These are phyloP conservation scores for Ariopsis seemanni DNA, from an alignment of 2,113 vertebrate genomes.

Conservation along the genomic window DNA sequence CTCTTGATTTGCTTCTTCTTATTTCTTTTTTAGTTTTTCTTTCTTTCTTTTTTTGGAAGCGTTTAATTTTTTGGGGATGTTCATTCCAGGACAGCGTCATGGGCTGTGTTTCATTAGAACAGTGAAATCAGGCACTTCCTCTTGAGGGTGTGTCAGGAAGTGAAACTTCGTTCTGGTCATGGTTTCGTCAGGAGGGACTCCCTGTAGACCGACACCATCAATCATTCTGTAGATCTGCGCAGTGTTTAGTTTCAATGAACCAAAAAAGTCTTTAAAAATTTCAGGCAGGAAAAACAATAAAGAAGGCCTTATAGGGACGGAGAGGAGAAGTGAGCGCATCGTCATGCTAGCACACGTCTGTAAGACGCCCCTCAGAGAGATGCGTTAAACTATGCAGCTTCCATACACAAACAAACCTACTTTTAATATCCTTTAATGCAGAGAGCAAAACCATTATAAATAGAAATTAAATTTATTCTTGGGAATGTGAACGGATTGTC, in stretches of 20 bases:
- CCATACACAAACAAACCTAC: conserved; percentile 59
- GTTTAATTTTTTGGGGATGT: conserved; percentile 60
- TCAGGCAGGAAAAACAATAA: neutral
- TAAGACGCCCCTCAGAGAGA: neutral
- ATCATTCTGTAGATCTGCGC: neutral
- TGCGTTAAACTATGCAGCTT: conserved; percentile 74
- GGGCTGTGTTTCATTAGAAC: conserved; percentile 47
- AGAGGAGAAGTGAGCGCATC: neutral
- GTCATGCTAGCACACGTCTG: neutral
- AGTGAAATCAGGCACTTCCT: neutral
- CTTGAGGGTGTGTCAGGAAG: neutral
- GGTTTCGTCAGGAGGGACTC: conserved; percentile 53
- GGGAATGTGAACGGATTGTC: neutral
- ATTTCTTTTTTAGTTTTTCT: conserved; percentile 47
- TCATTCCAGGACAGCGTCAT: conserved; percentile 65
- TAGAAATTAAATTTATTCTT: neutral
- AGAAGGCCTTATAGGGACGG: neutral
- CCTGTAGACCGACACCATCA: neutral
- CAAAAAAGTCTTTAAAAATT: neutral
- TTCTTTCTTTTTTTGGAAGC: conserved; percentile 38
- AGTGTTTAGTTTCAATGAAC: neutral
- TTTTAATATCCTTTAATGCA: conserved; percentile 16
- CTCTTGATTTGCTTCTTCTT: conserved; percentile 51
- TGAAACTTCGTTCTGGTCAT: neutral
- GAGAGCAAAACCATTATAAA: neutral